A percentile compares a stretch with the other conserved stretches of the same genome.
phyloP scores from a whole-genome alignment of 2,888 invertebrate genomes.

The Zaprionus bogoriensis region DNA sequence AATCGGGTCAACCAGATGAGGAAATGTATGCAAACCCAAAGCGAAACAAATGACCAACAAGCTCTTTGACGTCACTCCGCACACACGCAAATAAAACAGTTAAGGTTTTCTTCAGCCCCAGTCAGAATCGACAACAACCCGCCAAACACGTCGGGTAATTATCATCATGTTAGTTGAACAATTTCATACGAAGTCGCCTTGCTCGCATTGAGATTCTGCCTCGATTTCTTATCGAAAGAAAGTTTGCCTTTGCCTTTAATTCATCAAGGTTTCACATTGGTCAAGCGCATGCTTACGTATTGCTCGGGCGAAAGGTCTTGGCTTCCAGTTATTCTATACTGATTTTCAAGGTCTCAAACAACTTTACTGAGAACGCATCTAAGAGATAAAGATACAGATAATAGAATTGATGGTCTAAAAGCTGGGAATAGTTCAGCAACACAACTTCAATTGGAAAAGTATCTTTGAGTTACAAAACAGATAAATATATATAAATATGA shows the following conservation, averaged over 20 bases:
- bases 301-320: too few species aligned
- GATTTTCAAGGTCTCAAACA: too few species aligned
- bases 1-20: conserved; percentile 13
- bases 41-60: conserved; percentile 1
- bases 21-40: conserved; percentile 10
- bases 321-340: too few species aligned
- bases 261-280: background rate
- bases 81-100: conserved; percentile 3
- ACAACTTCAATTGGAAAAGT: too few species aligned
- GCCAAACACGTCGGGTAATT: background rate
- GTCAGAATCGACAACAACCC: background rate
- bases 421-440: too few species aligned
- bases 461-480: too few species aligned
- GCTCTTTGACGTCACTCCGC: background rate
- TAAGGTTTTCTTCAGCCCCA: background rate
- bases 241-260: background rate
- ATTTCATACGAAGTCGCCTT: background rate
- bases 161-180: background rate
- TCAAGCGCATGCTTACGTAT: too few species aligned
- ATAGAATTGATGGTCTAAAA: too few species aligned
- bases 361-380: too few species aligned
- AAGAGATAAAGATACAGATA: too few species aligned
- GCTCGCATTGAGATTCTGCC: background rate
- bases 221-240: background rate
- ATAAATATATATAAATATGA: too few species aligned